Base-by-base conservation (phyloP, 1,140 invertebrate species). In the Dendroctonus valens region DNA sequence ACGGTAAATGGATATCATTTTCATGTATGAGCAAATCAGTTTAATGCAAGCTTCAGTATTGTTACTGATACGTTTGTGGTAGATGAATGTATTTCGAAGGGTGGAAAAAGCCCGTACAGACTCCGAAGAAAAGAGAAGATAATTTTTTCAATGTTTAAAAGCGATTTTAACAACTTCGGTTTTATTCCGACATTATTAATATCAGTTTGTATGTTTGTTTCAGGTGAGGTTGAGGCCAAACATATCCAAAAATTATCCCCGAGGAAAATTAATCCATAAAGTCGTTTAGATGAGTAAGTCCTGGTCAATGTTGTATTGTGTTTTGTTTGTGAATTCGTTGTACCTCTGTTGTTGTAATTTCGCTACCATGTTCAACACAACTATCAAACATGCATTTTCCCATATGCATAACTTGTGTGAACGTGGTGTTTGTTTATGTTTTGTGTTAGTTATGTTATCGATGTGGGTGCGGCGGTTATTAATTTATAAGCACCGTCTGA, bases 261-360 rank as follows among this genome's bases (percentile, higher is more conserved):
- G 63, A 50, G 69, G 69, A 70, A 62, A 61, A 61, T 65, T 61
- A 53, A 49, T 54, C 60, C 14, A 59, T 59, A 68, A 68, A 70
- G 54, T 68, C 65, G 52, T 69, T 55, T 71, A 71, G 70, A 71
- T 71, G 70, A 71, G 70, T 71, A 71, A 71, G 70, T 71, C 15
- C 65, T 64, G 53, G 60, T 71, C 65, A 49, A 65, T 69, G 63
- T 71, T 71, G 67, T 71, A 61, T 8, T 67, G 65, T 67, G 58
- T 62, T 67, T 8, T 53, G 41, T 67, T 42, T 61, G 65, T 67
- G 50, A 61, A 55, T 67, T 60, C 59, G 65, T 67, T 67, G 65
- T 67, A 67, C 44, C 58, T 61, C 59, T 67, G 65, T 67, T 26
- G 26, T 26, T 67, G 65, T 67, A 67, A 67, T 61, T 55, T 38